phyloP scores from a whole-genome alignment of 2,888 invertebrate species.

The Apotomis betuletana region DNA sequence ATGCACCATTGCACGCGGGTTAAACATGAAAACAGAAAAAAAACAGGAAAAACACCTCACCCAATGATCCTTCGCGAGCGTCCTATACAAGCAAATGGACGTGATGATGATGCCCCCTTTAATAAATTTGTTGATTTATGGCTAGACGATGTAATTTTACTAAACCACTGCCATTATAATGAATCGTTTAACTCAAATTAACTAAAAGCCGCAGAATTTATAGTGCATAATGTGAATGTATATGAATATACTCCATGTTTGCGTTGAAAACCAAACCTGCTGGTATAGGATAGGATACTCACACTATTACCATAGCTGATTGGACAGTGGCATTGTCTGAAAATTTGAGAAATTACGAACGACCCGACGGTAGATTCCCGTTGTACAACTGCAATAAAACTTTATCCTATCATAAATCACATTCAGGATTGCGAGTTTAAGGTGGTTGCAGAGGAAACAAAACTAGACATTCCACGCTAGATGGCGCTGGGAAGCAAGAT shows the following conservation, averaged over 20 bases:
- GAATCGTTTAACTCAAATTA: not conserved
- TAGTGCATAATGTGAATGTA: conserved; percentile 3
- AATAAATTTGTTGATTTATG: not conserved
- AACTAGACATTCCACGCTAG: too few species aligned
- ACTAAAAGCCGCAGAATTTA: conserved; percentile 13
- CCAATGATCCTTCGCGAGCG: too few species aligned
- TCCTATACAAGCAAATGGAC: too few species aligned
- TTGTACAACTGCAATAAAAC: conserved; percentile 29
- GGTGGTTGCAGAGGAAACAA: too few species aligned
- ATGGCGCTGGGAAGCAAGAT: too few species aligned
- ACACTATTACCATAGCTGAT: conserved; percentile 78
- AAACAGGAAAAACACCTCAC: too few species aligned
- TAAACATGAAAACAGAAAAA: too few species aligned
- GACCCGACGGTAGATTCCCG: conserved; percentile 13
- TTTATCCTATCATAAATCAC: not conserved
- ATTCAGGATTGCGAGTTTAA: not conserved
- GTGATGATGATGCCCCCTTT: not conserved
- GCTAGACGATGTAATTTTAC: not conserved
- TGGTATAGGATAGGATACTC: conserved; percentile 51
- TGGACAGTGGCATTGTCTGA: conserved; percentile 62
- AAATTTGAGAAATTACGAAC: conserved; percentile 53
- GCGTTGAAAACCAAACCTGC: conserved; percentile 53
- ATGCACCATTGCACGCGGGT: too few species aligned
- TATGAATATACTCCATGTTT: conserved; percentile 39
- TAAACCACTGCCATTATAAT: not conserved